A percentile compares a stretch with the other conserved stretches of the same genome.
Evolutionary conservation across 2,797 vertebrate genomes (phyloP).

Genomic region (Typhlichthys subterraneus): DNA sequence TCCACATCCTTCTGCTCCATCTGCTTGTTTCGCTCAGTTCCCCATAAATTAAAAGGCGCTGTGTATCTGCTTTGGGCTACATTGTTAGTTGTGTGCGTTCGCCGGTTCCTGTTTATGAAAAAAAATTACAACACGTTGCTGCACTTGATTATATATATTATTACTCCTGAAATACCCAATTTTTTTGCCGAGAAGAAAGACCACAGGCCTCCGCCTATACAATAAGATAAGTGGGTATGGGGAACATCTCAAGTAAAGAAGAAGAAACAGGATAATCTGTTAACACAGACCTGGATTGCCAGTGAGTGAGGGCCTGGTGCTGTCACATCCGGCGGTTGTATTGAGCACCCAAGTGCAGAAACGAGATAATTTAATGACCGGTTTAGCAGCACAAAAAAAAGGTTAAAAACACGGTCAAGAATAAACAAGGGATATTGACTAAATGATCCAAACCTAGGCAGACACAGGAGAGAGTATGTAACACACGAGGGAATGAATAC

Average conservation of each 20-base stretch:
- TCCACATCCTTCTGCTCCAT: constrained; percentile 78
- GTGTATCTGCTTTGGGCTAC: constrained; percentile 79
- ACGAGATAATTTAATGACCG: too few relatives aligned
- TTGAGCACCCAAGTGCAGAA: too few relatives aligned
- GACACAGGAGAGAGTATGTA: too few relatives aligned
- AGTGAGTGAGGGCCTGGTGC: constrained; percentile 36
- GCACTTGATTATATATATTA: constrained; percentile 70
- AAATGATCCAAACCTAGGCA: too few relatives aligned
- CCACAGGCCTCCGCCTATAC: constrained; percentile 42
- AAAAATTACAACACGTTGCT: constrained; percentile 78
- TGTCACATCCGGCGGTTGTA: too few relatives aligned
- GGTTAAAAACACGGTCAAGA: too few relatives aligned
- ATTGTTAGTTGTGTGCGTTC: constrained; percentile 76
- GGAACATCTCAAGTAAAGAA: constrained; percentile 40
- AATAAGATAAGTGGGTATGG: constrained; percentile 21
- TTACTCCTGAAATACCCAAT: constrained; percentile 24
- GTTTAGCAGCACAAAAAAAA: too few relatives aligned
- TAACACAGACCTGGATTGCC: constrained; percentile 51
- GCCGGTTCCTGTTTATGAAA: constrained; percentile 75
- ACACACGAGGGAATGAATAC: too few relatives aligned
- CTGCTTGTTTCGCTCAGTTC: constrained; percentile 73
- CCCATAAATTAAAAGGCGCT: constrained; percentile 76
- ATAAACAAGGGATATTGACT: too few relatives aligned
- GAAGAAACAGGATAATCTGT: constrained; percentile 53
- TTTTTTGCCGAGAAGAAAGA: constrained; percentile 25